phyloP scores from a whole-genome alignment of 2,113 vertebrate genomes.

The Crocuta crocuta region DNA sequence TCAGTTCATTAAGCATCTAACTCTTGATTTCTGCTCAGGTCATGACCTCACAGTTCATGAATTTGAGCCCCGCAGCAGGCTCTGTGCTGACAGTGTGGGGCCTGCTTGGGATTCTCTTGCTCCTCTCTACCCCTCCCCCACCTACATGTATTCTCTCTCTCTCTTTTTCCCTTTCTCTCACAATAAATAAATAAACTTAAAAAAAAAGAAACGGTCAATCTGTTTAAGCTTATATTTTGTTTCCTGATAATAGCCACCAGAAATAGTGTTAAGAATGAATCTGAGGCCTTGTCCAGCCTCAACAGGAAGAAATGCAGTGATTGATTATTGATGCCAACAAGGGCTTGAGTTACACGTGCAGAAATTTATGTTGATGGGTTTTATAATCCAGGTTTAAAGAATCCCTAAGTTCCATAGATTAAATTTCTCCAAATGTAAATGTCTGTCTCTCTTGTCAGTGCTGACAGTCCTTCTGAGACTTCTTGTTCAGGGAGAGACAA shows the following conservation, averaged over 20 bases:
- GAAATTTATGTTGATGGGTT: background rate
- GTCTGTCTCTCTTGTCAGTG: background rate
- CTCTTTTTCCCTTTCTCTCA: background rate
- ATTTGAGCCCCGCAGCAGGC: background rate
- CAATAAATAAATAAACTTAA: background rate
- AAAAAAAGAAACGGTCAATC: background rate
- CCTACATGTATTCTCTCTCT: no score
- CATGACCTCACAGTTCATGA: background rate
- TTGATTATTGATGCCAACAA: background rate
- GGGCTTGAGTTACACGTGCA: background rate
- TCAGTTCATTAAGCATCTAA: background rate
- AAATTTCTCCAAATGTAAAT: background rate
- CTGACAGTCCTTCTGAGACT: background rate
- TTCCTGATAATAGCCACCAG: background rate
- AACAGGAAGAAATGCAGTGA: background rate
- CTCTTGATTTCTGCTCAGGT: background rate
- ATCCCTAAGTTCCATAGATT: background rate
- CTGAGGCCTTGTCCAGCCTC: background rate
- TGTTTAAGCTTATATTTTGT: conserved; percentile 3
- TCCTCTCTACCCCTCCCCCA: background rate
- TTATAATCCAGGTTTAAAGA: background rate
- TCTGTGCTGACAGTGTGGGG: background rate
- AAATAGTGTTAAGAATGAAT: background rate
- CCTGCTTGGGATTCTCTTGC: background rate
- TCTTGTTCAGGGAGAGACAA: background rate